Evolutionary conservation across 2,113 vertebrate species (phyloP), one percentile per base, ranked within the genome.

Genomic region (Ifrita kowaldi): DNA sequence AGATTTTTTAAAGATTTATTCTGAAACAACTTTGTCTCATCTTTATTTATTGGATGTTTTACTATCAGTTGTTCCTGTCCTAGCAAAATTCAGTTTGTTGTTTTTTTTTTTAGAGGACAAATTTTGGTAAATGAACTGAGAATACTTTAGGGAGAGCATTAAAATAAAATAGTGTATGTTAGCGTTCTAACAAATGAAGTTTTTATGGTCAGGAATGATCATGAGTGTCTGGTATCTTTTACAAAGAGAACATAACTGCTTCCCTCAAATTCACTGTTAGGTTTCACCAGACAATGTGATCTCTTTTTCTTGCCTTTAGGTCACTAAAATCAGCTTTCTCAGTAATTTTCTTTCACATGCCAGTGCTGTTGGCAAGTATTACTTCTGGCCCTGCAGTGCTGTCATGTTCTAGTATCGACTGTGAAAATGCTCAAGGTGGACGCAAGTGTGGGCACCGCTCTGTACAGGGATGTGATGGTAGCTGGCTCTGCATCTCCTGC

Each of bases 141-240:
- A 70, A 63, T 69, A 59, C n/a, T 57, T 76, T 16, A 81, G 32
- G 22, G 22, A 79, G 9, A 71, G 8, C 4, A 11, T 91, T 55
- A 64, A 86, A 95, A 83, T 57, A 56, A 94, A 97, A 93, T 79
- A 79, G 69, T 90, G 39, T 39, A 20, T 92, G 84, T 96, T 94
- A 96, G 82, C 76, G 52, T 85, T 69, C 84, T 94, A 96, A 90
- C 26, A 95, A 96, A 60, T 71, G 42, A 85, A 13, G 3, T 47
- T 92, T 95, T 95, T 64, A 37, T 73, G 89, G 71, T 89, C 77
- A 42, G 35, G 59, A 69, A 41, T 78, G 44, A 44, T 64, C 30
- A 15, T n/a, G 49, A 10, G 4, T 84, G 79, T 91, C 41, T 86
- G 37, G 2, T 80, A 16, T 17, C 23, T 69, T 80, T 76, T 64